Evolutionary conservation across 37 sponge, comb jelly and placozoan genomes (phyloP).

Genomic region (Bolinopsis microptera): DNA sequence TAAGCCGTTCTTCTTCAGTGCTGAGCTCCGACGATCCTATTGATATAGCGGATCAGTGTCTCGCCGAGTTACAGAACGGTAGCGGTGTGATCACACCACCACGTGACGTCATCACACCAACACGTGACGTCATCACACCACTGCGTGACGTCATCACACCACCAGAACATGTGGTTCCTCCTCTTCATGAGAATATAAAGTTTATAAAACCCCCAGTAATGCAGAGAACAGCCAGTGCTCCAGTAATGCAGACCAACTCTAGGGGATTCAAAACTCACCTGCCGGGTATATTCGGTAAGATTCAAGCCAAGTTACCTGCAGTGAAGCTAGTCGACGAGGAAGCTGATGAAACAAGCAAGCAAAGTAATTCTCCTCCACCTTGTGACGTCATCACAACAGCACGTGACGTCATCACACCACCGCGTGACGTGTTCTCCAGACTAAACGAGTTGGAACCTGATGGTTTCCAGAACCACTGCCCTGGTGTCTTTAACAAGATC

Average conservation of each 20-base stretch:
- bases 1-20: conserved; percentile 8
- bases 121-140: conserved; percentile 8
- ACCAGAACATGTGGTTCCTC: not conserved
- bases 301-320: not conserved
- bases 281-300: conserved; percentile 20
- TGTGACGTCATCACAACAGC: too few relatives aligned
- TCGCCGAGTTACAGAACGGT: not conserved
- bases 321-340: not conserved
- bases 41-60: conserved; percentile 25
- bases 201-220: not conserved
- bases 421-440: too few relatives aligned
- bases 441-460: not conserved
- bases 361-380: too few relatives aligned
- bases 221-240: not conserved
- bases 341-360: not conserved
- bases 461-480: not conserved
- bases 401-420: not conserved
- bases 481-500: not conserved
- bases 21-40: not conserved
- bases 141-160: not conserved
- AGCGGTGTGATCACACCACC: too few relatives aligned
- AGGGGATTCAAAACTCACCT: not conserved
- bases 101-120: not conserved
- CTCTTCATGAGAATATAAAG: not conserved
- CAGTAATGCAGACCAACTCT: not conserved